Percentiles rank a stretch among this genome's conserved stretches.
Evolutionary conservation across 2,888 invertebrate species (phyloP).

Genomic region (Auanema freiburgensis): DNA sequence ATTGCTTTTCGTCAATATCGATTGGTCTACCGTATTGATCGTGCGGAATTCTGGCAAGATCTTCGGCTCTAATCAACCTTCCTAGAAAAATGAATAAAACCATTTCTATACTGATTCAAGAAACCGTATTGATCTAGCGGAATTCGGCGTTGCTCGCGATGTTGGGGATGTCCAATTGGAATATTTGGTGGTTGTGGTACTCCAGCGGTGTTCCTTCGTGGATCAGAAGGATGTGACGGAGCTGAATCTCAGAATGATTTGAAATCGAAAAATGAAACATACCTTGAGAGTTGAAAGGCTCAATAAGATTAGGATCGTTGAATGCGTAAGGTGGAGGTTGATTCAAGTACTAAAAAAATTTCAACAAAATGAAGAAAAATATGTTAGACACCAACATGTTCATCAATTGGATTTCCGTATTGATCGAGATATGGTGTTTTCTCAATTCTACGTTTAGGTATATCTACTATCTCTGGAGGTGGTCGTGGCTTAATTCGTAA

Average conservation of each 20-base stretch:
- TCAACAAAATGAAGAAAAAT: not conserved
- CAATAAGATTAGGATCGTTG: not conserved
- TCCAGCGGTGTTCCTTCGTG: not conserved
- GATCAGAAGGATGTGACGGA: not conserved
- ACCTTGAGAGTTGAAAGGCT: too few species aligned
- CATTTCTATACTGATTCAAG: not conserved
- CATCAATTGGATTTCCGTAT: constrained; percentile 28
- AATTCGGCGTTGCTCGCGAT: constrained; percentile 23
- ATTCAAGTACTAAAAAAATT: constrained; percentile 7
- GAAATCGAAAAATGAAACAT: too few species aligned
- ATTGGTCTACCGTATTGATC: constrained; percentile 35
- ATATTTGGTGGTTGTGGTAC: constrained; percentile 3
- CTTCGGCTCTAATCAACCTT: constrained; percentile 29
- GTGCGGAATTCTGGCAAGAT: constrained; percentile 34
- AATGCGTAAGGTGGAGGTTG: constrained; percentile 7
- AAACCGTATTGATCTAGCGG: constrained; percentile 40
- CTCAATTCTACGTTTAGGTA: constrained; percentile 8
- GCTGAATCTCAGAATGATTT: too few species aligned
- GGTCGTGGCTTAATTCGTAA: constrained; percentile 45
- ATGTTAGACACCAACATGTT: constrained; percentile 7
- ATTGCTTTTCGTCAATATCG: constrained; percentile 22
- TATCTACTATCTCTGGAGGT: constrained; percentile 34
- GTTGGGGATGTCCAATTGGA: constrained; percentile 34
- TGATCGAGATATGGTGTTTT: constrained; percentile 23
- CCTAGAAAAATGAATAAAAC: constrained; percentile 16